phyloP scores from a whole-genome alignment of 2,113 vertebrate genomes.

The Piprites chloris region DNA sequence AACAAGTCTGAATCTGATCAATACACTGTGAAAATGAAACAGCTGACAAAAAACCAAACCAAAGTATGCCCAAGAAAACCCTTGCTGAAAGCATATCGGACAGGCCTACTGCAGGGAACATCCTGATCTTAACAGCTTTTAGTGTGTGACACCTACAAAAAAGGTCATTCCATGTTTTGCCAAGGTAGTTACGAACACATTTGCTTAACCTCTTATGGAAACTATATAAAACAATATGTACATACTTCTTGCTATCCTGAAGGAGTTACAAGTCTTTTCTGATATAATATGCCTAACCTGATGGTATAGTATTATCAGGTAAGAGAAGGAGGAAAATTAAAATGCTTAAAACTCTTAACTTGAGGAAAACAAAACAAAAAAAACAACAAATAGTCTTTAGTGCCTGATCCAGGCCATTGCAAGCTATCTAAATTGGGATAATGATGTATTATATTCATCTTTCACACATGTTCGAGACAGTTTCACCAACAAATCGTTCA shows the following conservation, averaged over 20 bases:
- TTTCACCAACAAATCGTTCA: neutral
- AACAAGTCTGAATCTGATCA: neutral
- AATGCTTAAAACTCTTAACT: neutral
- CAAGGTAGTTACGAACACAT: neutral
- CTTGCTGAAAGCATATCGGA: neutral
- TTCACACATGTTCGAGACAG: neutral
- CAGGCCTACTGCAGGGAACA: neutral
- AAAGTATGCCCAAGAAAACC: neutral
- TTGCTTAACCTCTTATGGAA: neutral
- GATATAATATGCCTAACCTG: neutral
- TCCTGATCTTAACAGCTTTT: neutral
- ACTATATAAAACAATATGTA: neutral
- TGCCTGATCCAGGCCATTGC: neutral
- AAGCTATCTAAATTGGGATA: neutral
- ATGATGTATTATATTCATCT: neutral
- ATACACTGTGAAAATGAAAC: neutral
- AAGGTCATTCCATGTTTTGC: neutral
- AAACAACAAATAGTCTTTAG: neutral
- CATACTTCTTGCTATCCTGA: neutral
- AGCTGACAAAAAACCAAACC: neutral
- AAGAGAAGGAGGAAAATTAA: neutral
- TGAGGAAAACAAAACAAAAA: neutral
- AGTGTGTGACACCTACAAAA: neutral
- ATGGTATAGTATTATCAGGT: neutral
- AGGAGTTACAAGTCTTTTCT: neutral